Evolutionary conservation across 2,113 vertebrate species (phyloP).

Genomic region (Eleginops maclovinus): DNA sequence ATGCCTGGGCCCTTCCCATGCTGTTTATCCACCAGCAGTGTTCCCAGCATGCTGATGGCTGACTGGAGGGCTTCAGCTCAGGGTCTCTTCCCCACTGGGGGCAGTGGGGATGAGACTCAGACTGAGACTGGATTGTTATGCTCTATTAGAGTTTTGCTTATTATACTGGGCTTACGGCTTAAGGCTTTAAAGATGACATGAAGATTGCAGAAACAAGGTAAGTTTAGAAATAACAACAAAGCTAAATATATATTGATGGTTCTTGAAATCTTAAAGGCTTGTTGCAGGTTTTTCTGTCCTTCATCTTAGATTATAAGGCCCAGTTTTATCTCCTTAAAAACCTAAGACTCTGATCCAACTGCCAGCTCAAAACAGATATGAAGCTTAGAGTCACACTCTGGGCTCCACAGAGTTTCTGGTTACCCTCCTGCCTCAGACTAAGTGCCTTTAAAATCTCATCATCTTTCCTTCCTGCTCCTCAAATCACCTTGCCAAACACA

Average conservation of each 20-base stretch:
- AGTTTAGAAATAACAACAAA: slow-evolving; percentile 17
- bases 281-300: not conserved
- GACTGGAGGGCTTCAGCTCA: slow-evolving; percentile 26
- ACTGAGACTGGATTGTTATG: slow-evolving; percentile 4
- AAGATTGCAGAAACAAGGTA: not conserved
- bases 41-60: slow-evolving; percentile 40
- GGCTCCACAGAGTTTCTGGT: not conserved
- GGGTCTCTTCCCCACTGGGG: slow-evolving; percentile 7
- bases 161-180: not conserved
- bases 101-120: not conserved
- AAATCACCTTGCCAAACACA: slow-evolving; percentile 20
- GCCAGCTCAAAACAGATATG: slow-evolving; percentile 15
- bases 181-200: slow-evolving; percentile 9
- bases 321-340: slow-evolving; percentile 34
- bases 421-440: too few species aligned
- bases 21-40: slow-evolving; percentile 40
- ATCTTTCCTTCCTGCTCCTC: not conserved
- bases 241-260: not conserved
- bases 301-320: slow-evolving; percentile 9
- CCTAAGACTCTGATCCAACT: slow-evolving; percentile 21
- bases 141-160: slow-evolving; percentile 5
- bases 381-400: not conserved
- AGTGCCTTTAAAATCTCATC: slow-evolving; percentile 12
- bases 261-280: slow-evolving; percentile 11
- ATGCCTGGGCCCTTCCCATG: slow-evolving; percentile 17